These are phyloP conservation scores for Aphaenogaster rudis DNA, from an alignment of 1,140 invertebrate genomes.

Conservation along the genomic window DNA sequence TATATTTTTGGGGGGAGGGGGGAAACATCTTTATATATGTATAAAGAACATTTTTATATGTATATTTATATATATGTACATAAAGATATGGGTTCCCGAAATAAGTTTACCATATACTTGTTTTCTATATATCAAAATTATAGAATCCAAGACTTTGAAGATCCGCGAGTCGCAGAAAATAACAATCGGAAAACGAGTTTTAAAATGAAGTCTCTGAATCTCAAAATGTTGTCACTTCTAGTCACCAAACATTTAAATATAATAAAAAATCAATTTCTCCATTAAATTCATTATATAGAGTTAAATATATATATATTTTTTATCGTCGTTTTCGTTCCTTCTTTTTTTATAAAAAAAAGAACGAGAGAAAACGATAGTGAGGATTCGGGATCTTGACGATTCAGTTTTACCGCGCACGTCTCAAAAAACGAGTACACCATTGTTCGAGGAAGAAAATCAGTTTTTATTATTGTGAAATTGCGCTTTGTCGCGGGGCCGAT, in stretches of 20 bases:
- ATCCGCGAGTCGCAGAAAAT: not conserved
- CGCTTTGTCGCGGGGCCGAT: conserved; percentile 83
- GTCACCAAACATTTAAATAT: not conserved
- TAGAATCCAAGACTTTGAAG: not conserved
- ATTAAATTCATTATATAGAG: not conserved
- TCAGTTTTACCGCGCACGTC: not conserved
- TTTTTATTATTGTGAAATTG: not conserved
- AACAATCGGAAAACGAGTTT: not conserved
- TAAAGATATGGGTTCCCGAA: not conserved
- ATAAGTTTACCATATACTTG: not conserved
- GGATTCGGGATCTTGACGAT: not conserved
- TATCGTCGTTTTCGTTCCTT: no score
- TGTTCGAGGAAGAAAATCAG: not conserved
- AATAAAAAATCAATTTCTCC: not conserved
- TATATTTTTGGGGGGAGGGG: no score
- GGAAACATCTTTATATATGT: no score
- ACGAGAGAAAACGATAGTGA: not conserved
- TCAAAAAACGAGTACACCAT: not conserved
- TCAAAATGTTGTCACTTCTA: not conserved
- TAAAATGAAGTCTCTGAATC: not conserved
- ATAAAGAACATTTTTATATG: no score
- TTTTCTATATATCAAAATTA: not conserved
- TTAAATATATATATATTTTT: not conserved
- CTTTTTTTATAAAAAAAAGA: not conserved
- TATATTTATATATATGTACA: not conserved